Conservation (phyloP, 2,797 vertebrate genomes). For the Takifugu rubripes region DNA sequence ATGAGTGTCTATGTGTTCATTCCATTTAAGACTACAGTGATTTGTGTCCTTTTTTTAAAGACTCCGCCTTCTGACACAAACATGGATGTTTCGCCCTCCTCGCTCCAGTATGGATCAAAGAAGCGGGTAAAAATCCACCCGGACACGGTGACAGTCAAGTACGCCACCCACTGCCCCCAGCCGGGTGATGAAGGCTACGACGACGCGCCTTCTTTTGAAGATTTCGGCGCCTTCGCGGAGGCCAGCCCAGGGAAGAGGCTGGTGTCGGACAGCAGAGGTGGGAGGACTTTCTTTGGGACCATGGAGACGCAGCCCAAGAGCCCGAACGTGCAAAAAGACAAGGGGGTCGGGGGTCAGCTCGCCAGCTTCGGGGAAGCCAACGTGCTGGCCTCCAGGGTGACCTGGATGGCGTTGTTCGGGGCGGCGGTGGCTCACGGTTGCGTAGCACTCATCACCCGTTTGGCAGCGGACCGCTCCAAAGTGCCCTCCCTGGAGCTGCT, state of each 20-base stretch:
- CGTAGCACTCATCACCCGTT: constrained; percentile 90
- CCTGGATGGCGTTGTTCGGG: constrained; percentile 91
- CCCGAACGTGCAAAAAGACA: constrained; percentile 63
- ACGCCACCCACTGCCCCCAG: constrained; percentile 94
- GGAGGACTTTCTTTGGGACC: constrained; percentile 89
- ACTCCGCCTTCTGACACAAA: constrained; percentile 47
- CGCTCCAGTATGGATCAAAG: constrained; percentile 83
- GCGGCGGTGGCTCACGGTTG: constrained; percentile 93
- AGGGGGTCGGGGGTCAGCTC: constrained; percentile 76
- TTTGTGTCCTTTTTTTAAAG: constrained; percentile 41
- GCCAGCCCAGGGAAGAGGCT: constrained; percentile 85
- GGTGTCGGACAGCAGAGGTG: constrained; percentile 76
- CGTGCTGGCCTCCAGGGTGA: constrained; percentile 86
- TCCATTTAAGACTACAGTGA: constrained; percentile 1
- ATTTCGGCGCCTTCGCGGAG: constrained; percentile 84
- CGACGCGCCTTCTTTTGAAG: constrained; percentile 85
- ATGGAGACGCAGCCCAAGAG: constrained; percentile 78
- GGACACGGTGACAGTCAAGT: constrained; percentile 93
- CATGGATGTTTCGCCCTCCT: constrained; percentile 85
- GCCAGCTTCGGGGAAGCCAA: constrained; percentile 87
- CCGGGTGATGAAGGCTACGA: constrained; percentile 91
- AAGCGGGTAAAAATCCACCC: constrained; percentile 98
- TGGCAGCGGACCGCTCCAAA: constrained; percentile 93
- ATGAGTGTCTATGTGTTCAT: constrained; percentile 4
- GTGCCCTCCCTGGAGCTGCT: constrained; percentile 96